A percentile compares a stretch with the other conserved stretches of the same genome.
These are phyloP conservation scores for Catharus minimus DNA, from an alignment of 2,113 vertebrate species.

Conservation along the genomic window DNA sequence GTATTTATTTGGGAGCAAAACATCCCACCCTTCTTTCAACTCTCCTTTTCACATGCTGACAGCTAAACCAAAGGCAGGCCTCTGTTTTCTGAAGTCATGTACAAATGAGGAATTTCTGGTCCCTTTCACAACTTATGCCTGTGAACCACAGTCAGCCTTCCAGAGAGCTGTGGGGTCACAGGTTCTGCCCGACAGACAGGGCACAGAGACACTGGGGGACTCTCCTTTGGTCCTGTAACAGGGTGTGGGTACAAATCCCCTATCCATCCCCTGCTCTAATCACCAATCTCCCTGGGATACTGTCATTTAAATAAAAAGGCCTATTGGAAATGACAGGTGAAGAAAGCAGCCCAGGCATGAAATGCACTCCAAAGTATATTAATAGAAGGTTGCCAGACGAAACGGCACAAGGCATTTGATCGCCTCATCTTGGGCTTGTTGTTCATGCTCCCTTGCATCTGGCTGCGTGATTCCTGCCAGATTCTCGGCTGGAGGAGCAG, in stretches of 20 bases:
- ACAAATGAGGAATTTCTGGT: not conserved
- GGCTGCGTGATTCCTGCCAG: slow-evolving; percentile 56
- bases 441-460: slow-evolving; percentile 63
- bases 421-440: slow-evolving; percentile 39
- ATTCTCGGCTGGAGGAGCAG: slow-evolving; percentile 45
- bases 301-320: slow-evolving; percentile 47
- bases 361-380: slow-evolving; percentile 61
- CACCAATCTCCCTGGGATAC: slow-evolving; percentile 27
- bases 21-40: not conserved
- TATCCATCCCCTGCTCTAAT: not conserved
- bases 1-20: not conserved
- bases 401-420: slow-evolving; percentile 57
- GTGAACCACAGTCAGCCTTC: not conserved
- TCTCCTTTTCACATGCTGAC: not conserved
- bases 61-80: not conserved
- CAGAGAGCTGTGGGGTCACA: not conserved
- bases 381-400: slow-evolving; percentile 62
- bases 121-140: not conserved
- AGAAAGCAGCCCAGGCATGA: slow-evolving; percentile 62
- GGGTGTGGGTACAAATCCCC: not conserved
- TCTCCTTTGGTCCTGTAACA: not conserved
- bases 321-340: slow-evolving; percentile 65
- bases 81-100: not conserved
- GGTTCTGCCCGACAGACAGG: not conserved
- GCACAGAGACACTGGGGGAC: not conserved